Evolutionary conservation across 2,797 vertebrate species (phyloP), one percentile per base, ranked within the genome.

Genomic region (Anguilla megastoma): DNA sequence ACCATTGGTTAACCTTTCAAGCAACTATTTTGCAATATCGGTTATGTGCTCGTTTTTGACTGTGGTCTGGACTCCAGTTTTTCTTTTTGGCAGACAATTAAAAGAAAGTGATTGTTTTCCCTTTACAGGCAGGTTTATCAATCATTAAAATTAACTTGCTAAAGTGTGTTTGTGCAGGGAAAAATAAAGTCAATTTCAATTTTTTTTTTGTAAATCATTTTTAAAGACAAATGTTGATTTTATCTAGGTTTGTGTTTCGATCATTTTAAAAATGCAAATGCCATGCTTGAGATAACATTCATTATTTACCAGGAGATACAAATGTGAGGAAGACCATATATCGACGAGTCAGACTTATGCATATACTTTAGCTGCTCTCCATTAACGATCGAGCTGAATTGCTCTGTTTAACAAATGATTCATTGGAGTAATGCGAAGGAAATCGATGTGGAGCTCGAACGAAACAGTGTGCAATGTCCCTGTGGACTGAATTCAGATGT

Each of bases 391-490:
- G 52, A 45, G 69, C 24, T 66, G 30, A 36, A 76, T 79, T 60
- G 66, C 83, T 85, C 85, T 30, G 41, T 41, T 74, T 71, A 85
- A 85, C 82, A 85, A 88, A 74, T 74, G 84, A 84, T n/a, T 30
- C 48, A 41, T 48, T 84, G 16, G 84, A 82, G 24, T 58, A 74
- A 66, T 76, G 74, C 41, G 27, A 69, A 41, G 41, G 54, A 85
- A 2, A 54, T 54, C 30, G n/a, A 85, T 27, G 5, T 52, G 50
- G 60, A 50, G 74, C 54, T 30, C 16, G 30, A 71, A 85, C 63
- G 41, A 52, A 84, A 79, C 58, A 69, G 30, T 33, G 9, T n/a
- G 52, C 24, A 50, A 36, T 33, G 2, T 85, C 84, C 69, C 69
- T 58, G 36, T 27, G 48, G 48, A 12, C 12, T 33, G 30, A 85